Evolutionary conservation across 2,888 invertebrate genomes (phyloP).

Genomic region (Nomada fabriciana): DNA sequence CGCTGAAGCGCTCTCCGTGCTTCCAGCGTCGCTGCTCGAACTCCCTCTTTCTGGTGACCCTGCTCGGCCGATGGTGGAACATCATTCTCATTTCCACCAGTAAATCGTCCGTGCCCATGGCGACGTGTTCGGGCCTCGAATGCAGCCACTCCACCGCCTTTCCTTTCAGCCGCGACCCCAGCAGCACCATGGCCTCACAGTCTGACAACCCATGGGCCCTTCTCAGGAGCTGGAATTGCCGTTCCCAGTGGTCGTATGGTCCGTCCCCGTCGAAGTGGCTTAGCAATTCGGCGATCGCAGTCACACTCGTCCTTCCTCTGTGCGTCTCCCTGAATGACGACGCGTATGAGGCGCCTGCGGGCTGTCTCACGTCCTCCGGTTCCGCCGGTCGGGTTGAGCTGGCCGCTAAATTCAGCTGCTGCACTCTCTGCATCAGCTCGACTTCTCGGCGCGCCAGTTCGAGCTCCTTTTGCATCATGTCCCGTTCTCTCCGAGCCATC

Average conservation of each 20-base stretch:
- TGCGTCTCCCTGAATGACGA: background rate
- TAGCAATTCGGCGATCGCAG: background rate
- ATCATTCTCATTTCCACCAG: background rate
- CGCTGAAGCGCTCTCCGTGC: background rate
- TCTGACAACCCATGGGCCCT: background rate
- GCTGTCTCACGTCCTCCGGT: background rate
- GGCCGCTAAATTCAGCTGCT: background rate
- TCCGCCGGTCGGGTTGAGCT: background rate
- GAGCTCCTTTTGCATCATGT: background rate
- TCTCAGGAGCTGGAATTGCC: background rate
- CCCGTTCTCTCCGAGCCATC: background rate
- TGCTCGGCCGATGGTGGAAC: background rate
- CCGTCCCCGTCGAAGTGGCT: background rate
- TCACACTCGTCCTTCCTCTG: background rate
- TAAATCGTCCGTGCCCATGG: background rate
- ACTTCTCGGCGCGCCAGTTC: background rate
- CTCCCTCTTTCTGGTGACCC: background rate
- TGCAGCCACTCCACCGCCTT: constrained; percentile 10
- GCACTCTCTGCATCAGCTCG: background rate
- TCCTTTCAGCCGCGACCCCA: background rate
- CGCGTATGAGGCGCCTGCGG: too few species aligned
- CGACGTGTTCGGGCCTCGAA: constrained; percentile 2
- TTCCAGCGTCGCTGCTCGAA: constrained; percentile 5
- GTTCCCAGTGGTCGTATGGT: background rate
- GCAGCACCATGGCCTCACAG: background rate